A percentile compares a stretch with the other conserved stretches of the same genome.
These are phyloP conservation scores for Drosophila sordidula DNA, from an alignment of 2,888 invertebrate genomes.

Conservation along the genomic window DNA sequence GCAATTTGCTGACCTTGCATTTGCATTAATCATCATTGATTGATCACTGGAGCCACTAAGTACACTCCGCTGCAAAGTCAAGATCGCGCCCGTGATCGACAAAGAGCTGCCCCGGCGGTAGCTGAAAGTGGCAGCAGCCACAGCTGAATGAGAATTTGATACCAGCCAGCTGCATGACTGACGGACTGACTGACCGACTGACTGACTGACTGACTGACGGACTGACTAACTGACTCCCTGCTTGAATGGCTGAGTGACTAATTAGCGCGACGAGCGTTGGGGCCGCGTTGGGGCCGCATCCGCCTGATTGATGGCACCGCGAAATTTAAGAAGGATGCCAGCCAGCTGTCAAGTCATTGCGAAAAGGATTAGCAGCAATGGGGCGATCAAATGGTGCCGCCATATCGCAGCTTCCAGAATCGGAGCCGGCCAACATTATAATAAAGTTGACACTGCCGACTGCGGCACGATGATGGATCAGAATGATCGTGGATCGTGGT, in stretches of 20 bases:
- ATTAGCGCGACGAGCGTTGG: slow-evolving; percentile 73
- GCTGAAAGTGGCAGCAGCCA: slow-evolving; percentile 36
- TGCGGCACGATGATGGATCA: slow-evolving; percentile 78
- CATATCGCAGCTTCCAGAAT: slow-evolving; percentile 57
- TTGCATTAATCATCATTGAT: slow-evolving; percentile 82
- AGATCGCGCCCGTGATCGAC: slow-evolving; percentile 55
- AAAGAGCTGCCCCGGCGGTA: slow-evolving; percentile 45
- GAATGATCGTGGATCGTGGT: slow-evolving; percentile 26
- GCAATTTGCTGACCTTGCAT: slow-evolving; percentile 75
- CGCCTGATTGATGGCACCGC: slow-evolving; percentile 84
- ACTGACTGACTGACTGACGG: slow-evolving; percentile 20
- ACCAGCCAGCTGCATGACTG: slow-evolving; percentile 22
- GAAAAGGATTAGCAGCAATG: slow-evolving; percentile 82
- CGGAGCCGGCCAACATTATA: slow-evolving; percentile 48
- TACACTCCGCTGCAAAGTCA: slow-evolving; percentile 45
- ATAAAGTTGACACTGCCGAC: slow-evolving; percentile 80
- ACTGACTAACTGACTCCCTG: slow-evolving; percentile 16
- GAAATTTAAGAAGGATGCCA: slow-evolving; percentile 84
- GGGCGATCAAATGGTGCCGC: slow-evolving; percentile 83
- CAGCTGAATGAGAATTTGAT: slow-evolving; percentile 34
- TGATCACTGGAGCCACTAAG: slow-evolving; percentile 77
- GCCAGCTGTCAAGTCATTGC: slow-evolving; percentile 84
- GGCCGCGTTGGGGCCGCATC: slow-evolving; percentile 53
- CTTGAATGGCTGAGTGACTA: slow-evolving; percentile 69
- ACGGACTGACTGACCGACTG: slow-evolving; percentile 15